Evolutionary conservation across 2,797 vertebrate species (phyloP).

Genomic region (Oreochromis grahami): DNA sequence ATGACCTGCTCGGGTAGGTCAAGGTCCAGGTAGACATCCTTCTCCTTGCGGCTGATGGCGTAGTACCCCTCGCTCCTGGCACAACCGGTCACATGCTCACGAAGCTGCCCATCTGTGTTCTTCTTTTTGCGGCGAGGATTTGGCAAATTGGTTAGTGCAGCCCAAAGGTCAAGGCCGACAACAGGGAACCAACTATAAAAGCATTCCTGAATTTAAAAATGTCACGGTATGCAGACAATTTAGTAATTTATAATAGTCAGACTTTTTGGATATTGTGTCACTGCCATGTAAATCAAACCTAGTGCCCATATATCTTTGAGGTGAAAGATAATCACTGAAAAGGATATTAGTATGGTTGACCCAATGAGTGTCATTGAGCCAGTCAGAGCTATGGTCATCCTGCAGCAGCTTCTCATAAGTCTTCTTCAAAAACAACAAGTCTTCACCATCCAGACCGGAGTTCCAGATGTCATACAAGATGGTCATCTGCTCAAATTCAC

Average conservation of each 20-base stretch:
- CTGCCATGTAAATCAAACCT: background rate
- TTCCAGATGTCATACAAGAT: slow-evolving; percentile 96
- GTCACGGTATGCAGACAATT: fast-evolving
- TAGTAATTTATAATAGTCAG: background rate
- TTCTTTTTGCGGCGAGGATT: slow-evolving; percentile 87
- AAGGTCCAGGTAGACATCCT: slow-evolving; percentile 90
- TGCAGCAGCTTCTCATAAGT: slow-evolving; percentile 88
- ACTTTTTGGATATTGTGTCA: background rate
- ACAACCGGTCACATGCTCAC: slow-evolving; percentile 87
- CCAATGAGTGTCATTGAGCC: slow-evolving; percentile 98
- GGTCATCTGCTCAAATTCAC: slow-evolving; percentile 94
- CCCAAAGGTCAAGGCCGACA: slow-evolving; percentile 75
- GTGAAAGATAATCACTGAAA: background rate
- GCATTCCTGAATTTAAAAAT: background rate
- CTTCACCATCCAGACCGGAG: slow-evolving; percentile 85
- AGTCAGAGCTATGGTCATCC: slow-evolving; percentile 85
- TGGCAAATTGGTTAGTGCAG: slow-evolving; percentile 87
- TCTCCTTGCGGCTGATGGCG: slow-evolving; percentile 92
- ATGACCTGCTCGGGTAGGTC: slow-evolving; percentile 82
- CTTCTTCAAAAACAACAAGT: slow-evolving; percentile 80
- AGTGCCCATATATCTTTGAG: background rate
- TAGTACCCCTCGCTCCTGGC: slow-evolving; percentile 92
- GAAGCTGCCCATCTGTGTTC: slow-evolving; percentile 74
- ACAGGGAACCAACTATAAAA: background rate
- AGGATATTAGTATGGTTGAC: slow-evolving; percentile 94